Evolutionary conservation across 2,113 vertebrate species (phyloP).

Genomic region (Tragelaphus buxtoni): DNA sequence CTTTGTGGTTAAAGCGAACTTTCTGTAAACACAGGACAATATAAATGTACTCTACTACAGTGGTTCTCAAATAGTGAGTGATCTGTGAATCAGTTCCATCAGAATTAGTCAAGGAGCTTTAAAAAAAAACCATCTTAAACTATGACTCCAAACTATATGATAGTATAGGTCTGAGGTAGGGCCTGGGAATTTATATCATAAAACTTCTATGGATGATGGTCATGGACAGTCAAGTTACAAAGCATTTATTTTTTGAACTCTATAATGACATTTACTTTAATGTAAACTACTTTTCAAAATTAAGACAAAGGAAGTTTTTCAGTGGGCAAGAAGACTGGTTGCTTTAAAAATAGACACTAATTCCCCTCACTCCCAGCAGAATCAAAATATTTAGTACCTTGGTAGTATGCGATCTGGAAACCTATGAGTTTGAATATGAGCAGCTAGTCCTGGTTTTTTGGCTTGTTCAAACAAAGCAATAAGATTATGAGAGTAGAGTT

Average conservation of each 20-base stretch:
- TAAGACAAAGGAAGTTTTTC: background rate
- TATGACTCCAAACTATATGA: background rate
- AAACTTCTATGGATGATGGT: background rate
- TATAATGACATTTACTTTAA: background rate
- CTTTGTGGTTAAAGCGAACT: constrained; percentile 96
- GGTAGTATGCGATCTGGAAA: constrained; percentile 97
- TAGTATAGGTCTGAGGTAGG: background rate
- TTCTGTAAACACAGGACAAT: constrained; percentile 83
- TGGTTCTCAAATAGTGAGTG: background rate
- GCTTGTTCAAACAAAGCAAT: constrained; percentile 98
- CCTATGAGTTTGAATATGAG: constrained; percentile 96
- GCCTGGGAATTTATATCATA: background rate
- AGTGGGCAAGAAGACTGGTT: background rate
- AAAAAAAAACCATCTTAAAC: background rate
- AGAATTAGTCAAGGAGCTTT: background rate
- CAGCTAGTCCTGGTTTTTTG: constrained; percentile 94
- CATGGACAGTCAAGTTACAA: background rate
- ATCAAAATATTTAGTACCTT: constrained; percentile 82
- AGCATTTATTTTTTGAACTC: background rate
- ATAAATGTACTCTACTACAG: background rate
- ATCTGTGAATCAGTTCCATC: background rate
- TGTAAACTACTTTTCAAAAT: constrained; percentile 22
- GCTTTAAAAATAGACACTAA: constrained; percentile 2
- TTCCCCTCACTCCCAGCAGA: background rate
- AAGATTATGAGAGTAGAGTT: constrained; percentile 98